Conservation (phyloP, 2,888 invertebrate species). For the Macropis europaea region DNA sequence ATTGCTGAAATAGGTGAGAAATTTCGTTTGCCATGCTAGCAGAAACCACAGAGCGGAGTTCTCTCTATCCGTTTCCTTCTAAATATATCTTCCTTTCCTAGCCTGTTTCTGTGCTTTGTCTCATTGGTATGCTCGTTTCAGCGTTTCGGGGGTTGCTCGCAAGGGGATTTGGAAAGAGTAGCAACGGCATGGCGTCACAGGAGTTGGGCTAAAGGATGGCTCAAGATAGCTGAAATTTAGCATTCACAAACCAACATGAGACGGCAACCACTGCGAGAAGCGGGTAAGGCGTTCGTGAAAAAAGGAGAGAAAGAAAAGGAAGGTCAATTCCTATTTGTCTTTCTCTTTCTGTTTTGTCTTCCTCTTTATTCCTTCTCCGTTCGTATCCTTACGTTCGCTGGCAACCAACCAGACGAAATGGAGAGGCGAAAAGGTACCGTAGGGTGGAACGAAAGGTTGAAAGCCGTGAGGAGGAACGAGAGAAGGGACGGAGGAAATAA, state of each 20-base stretch:
- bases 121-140: conserved; percentile 74
- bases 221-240: conserved; percentile 74
- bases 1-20: conserved; percentile 25
- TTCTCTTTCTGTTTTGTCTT: conserved; percentile 9
- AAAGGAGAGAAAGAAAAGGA: conserved; percentile 28
- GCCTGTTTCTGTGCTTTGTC: conserved; percentile 32
- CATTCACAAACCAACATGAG: conserved; percentile 73
- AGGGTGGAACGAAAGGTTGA: conserved; percentile 35
- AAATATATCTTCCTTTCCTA: not conserved
- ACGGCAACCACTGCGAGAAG: conserved; percentile 48
- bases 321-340: conserved; percentile 66
- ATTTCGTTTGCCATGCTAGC: conserved; percentile 48
- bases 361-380: conserved; percentile 28
- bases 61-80: no score
- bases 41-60: conserved; percentile 52
- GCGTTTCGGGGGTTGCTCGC: conserved; percentile 60
- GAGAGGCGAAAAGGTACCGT: conserved; percentile 28
- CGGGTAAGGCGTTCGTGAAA: conserved; percentile 25
- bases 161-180: conserved; percentile 60
- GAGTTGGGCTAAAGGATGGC: conserved; percentile 47
- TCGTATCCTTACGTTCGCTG: conserved; percentile 58
- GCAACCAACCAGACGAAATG: conserved; percentile 67
- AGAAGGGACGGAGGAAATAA: conserved; percentile 38
- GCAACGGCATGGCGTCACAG: conserved; percentile 55
- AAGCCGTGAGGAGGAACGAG: conserved; percentile 29